A percentile compares a stretch with the other conserved stretches of the same genome.
Evolutionary conservation across 2,888 invertebrate species (phyloP).

Genomic region (Lumbricus terrestris): DNA sequence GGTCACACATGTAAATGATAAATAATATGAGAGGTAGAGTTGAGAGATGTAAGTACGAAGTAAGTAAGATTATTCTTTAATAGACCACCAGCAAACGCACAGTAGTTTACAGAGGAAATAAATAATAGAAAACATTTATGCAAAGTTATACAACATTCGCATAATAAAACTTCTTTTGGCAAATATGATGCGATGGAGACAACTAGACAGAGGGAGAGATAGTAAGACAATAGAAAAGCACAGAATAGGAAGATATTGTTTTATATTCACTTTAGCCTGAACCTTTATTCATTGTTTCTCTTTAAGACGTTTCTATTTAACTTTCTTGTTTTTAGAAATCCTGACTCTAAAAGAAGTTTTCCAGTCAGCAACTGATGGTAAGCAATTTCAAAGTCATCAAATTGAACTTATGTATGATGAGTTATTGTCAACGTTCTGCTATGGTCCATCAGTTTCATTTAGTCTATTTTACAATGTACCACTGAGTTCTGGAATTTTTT

Average conservation of each 20-base stretch:
- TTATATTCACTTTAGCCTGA: background rate
- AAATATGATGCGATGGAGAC: background rate
- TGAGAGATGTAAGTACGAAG: too few species aligned
- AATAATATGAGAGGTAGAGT: background rate
- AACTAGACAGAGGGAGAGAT: background rate
- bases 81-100: too few species aligned
- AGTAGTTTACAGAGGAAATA: too few species aligned
- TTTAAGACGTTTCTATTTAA: background rate
- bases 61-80: too few species aligned
- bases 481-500: background rate
- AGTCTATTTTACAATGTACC: background rate
- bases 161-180: too few species aligned
- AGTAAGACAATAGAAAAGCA: background rate
- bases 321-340: constrained; percentile 27
- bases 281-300: background rate
- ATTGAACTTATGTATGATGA: background rate
- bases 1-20: background rate
- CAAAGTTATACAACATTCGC: too few species aligned
- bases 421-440: background rate
- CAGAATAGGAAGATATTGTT: background rate
- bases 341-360: constrained; percentile 42
- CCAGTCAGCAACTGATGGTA: constrained; percentile 54
- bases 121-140: too few species aligned
- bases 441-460: too few species aligned
- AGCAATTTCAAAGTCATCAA: constrained; percentile 30